Base-by-base conservation (phyloP, 2,113 vertebrate genomes). In the Agelaius tricolor region DNA sequence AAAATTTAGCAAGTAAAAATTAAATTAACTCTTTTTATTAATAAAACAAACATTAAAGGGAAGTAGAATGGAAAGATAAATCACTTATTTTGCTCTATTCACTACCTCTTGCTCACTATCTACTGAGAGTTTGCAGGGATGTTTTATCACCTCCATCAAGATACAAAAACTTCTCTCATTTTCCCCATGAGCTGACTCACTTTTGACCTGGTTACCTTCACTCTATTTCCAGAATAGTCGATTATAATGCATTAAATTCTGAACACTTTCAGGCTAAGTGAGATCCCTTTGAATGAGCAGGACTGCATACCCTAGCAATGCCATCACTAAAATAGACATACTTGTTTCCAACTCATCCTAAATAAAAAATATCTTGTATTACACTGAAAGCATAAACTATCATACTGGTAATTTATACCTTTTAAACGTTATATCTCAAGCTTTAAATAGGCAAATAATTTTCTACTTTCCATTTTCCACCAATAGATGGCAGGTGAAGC, bases 401-500 rank as follows among this genome's bases (percentile, higher is more conserved):
- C 11, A 9, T 33, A 65, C 4, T 1, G 4, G 33, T 20, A 49
- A 51, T 71, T 72, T n/a, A 37, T 47, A 44, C 4, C 7, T 49
- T 33, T 69, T 26, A 62, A 59, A 74, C 16, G 4, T 24, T 58
- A 1, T 18, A 31, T 52, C 22, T 88, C 23, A n/a, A 55, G 33
- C 15, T 72, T 68, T 67, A 26, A 65, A 71, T 46, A 44, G 51
- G 55, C 35, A 91, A 81, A 41, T 33, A 18, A 18, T 75, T 89
- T 90, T 73, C 44, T 54, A 17, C 47, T 92, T 93, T 75, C 85
- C 52, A 2, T 75, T 87, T 94, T 68, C 69, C 18, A 46, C 96
- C 96, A 94, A 95, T 82, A 96, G 96, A 90, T 97, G 96, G 96
- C 96, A 96, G 66, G 18, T 84, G 69, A 89, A 86, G 85, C 76